A percentile compares a stretch with the other conserved stretches of the same genome.
Conservation (phyloP, 2,888 invertebrate genomes). For the Byasa hedistus region DNA sequence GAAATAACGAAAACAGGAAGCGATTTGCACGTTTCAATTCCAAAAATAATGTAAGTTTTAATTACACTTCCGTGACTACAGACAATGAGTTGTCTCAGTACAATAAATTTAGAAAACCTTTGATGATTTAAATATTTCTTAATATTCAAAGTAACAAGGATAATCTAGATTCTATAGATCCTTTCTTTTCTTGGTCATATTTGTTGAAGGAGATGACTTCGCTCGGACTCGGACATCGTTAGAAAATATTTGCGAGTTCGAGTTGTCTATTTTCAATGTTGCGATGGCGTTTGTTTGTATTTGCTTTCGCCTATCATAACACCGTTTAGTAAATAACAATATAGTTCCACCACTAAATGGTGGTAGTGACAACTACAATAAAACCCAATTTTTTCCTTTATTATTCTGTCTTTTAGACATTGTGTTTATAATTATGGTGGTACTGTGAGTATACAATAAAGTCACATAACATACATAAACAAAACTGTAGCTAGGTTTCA, state of each 20-base stretch:
- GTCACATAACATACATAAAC: no score
- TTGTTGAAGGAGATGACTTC: slow-evolving; percentile 73
- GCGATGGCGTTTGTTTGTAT: slow-evolving; percentile 24
- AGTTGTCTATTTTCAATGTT: slow-evolving; percentile 39
- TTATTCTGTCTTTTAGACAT: not conserved
- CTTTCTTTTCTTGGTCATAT: slow-evolving; percentile 55
- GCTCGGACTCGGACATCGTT: slow-evolving; percentile 67
- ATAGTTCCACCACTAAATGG: slow-evolving; percentile 10
- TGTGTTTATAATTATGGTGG: not conserved
- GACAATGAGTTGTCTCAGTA: no score
- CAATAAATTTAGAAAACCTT: not conserved
- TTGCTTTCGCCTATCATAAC: slow-evolving; percentile 16
- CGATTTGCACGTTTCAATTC: slow-evolving; percentile 28
- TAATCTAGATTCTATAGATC: slow-evolving; percentile 50
- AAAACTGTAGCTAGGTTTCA: no score
- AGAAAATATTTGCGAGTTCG: slow-evolving; percentile 63
- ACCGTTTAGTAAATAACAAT: slow-evolving; percentile 18
- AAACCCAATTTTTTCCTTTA: not conserved
- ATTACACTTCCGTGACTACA: not conserved
- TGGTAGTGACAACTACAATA: not conserved
- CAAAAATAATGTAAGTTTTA: not conserved
- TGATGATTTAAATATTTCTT: not conserved
- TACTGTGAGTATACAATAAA: no score
- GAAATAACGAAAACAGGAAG: slow-evolving; percentile 49
- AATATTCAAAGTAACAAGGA: slow-evolving; percentile 25